Conservation (phyloP, 1,140 invertebrate genomes). For the Tetranychus cinnabarinus region DNA sequence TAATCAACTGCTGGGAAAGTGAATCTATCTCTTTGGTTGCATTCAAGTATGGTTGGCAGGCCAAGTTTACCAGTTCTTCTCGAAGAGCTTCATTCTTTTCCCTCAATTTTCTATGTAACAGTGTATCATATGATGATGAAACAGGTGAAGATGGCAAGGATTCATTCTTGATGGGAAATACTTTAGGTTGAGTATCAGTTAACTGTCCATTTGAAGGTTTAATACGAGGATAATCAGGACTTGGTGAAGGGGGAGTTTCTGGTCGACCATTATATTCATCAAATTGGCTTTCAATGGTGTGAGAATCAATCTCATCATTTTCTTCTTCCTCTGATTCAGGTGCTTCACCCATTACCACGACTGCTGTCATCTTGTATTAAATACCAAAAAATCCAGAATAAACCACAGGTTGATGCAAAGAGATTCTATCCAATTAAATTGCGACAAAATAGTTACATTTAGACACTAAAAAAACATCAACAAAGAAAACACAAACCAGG, state of each 20-base stretch:
- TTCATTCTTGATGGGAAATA: background rate
- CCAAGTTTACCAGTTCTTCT: conserved; percentile 8
- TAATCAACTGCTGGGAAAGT: conserved; percentile 11
- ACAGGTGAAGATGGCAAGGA: too few species aligned
- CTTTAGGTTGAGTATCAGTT: background rate
- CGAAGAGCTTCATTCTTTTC: conserved; percentile 10
- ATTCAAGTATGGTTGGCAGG: conserved; percentile 10
- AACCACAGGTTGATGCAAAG: too few species aligned
- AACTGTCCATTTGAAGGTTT: background rate
- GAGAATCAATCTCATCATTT: background rate
- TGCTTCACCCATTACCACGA: conserved; percentile 1
- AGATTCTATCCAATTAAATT: too few species aligned
- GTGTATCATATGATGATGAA: background rate
- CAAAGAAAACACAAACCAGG: too few species aligned
- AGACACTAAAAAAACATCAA: too few species aligned
- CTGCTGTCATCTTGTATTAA: background rate
- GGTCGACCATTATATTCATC: background rate
- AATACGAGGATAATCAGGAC: background rate
- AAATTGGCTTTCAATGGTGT: too few species aligned
- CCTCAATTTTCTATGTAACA: conserved; percentile 5
- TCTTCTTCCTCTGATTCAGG: conserved; percentile 5
- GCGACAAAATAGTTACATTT: too few species aligned
- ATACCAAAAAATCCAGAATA: too few species aligned
- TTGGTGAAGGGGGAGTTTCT: background rate
- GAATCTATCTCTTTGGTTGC: conserved; percentile 12